Percentiles rank a stretch among this genome's conserved stretches.
phyloP scores from a whole-genome alignment of 2,797 vertebrate genomes.

The Knipowitschia caucasica region DNA sequence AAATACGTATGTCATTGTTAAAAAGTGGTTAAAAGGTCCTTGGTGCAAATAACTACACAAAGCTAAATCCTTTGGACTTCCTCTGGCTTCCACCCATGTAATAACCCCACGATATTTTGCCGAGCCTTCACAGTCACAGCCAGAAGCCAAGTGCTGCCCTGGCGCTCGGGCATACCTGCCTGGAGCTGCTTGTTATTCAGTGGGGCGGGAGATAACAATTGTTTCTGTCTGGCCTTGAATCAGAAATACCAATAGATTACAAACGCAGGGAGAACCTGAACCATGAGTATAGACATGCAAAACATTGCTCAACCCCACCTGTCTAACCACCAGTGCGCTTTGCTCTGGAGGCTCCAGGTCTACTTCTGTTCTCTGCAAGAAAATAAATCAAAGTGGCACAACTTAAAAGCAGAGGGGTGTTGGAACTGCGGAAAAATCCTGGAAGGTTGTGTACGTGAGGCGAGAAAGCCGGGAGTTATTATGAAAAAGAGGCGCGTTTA shows the following conservation, averaged over 20 bases:
- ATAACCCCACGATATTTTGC: slow-evolving; percentile 24
- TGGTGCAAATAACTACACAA: background rate
- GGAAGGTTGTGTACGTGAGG: slow-evolving; percentile 16
- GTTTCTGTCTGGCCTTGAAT: slow-evolving; percentile 54
- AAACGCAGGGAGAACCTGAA: slow-evolving; percentile 19
- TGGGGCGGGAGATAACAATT: slow-evolving; percentile 50
- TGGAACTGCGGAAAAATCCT: slow-evolving; percentile 20
- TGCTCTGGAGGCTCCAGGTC: slow-evolving; percentile 37
- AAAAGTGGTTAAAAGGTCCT: background rate
- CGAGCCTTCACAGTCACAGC: slow-evolving; percentile 33
- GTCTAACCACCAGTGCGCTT: slow-evolving; percentile 29
- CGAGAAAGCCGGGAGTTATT: slow-evolving; percentile 14
- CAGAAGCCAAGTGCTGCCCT: slow-evolving; percentile 41
- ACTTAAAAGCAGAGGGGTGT: slow-evolving; percentile 35
- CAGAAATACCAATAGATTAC: slow-evolving; percentile 55
- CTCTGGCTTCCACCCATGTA: slow-evolving; percentile 33
- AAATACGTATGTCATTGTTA: background rate
- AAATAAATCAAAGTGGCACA: slow-evolving; percentile 45
- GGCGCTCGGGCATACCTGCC: slow-evolving; percentile 28
- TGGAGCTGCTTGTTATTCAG: slow-evolving; percentile 60
- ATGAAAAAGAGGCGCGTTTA: slow-evolving; percentile 18
- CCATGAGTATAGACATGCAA: slow-evolving; percentile 37
- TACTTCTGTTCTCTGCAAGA: slow-evolving; percentile 27
- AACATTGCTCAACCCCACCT: slow-evolving; percentile 50
- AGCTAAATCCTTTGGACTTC: slow-evolving; percentile 25